Percentiles rank a stretch among this genome's conserved stretches.
phyloP scores from a whole-genome alignment of 2,888 invertebrate species.

The Cotesia congregata region DNA sequence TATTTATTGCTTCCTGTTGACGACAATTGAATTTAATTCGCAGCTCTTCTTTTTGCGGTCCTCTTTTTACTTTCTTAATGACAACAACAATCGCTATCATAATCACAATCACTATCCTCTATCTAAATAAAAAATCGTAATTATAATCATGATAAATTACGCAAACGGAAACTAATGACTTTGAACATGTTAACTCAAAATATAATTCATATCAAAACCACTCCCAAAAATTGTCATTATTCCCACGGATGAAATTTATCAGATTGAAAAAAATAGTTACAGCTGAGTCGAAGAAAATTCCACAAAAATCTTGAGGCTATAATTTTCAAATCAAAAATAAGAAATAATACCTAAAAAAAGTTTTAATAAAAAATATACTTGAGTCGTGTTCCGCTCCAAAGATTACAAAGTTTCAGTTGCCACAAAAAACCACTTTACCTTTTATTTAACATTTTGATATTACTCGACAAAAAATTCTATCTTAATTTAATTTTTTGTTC shows the following conservation, averaged over 20 bases:
- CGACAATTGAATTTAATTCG: conserved; percentile 22
- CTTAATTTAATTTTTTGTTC: not conserved
- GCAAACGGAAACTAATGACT: not conserved
- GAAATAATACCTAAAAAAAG: conserved; percentile 31
- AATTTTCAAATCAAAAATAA: conserved; percentile 17
- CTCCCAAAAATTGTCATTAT: not conserved
- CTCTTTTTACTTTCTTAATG: conserved; percentile 8
- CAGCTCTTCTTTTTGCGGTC: not conserved
- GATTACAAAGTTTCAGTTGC: conserved; percentile 41
- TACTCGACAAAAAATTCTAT: conserved; percentile 10
- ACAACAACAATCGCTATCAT: not conserved
- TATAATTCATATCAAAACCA: conserved; percentile 1
- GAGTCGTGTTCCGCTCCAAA: conserved; percentile 49
- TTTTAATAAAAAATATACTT: conserved; percentile 35
- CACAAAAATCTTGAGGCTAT: not conserved
- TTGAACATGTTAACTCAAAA: not conserved
- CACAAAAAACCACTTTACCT: conserved; percentile 1
- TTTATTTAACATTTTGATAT: not conserved
- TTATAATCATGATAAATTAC: not conserved
- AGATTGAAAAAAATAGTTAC: not conserved
- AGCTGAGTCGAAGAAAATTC: not conserved
- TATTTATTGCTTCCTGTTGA: conserved; percentile 37
- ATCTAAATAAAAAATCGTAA: conserved; percentile 1
- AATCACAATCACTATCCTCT: not conserved
- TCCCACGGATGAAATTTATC: conserved; percentile 12